Conservation (phyloP, 1,140 invertebrate genomes). For the Drosophila murphyi region DNA sequence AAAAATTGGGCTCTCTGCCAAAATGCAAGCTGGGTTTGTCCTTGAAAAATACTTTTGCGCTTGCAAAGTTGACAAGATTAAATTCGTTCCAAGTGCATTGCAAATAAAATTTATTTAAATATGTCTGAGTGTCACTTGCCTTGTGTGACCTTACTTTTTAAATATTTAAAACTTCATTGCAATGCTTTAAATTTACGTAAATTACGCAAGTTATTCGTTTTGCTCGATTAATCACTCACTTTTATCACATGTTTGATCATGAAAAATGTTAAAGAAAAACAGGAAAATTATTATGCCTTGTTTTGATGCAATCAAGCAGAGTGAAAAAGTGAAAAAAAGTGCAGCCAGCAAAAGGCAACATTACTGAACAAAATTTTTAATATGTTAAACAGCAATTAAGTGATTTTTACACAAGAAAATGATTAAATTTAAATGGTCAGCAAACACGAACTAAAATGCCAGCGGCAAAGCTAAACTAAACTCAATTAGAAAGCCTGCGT, state of each 20-base stretch:
- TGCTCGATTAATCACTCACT: conserved; percentile 26
- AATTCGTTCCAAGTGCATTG: conserved; percentile 1
- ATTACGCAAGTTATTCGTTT: conserved; percentile 16
- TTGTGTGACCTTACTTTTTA: background rate
- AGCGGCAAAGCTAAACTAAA: conserved; percentile 20
- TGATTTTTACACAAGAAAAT: conserved; percentile 70
- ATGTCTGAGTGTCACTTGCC: background rate
- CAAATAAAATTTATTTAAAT: conserved; percentile 15
- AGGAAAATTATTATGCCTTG: conserved; percentile 40
- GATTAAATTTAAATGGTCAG: conserved; percentile 62
- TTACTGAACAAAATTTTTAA: conserved; percentile 68
- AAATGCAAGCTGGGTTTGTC: conserved; percentile 3
- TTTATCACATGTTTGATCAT: conserved; percentile 32
- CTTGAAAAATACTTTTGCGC: conserved; percentile 6
- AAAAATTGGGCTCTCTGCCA: conserved; percentile 4
- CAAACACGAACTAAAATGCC: conserved; percentile 44
- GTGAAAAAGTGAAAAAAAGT: conserved; percentile 24
- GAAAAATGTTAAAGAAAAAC: conserved; percentile 10
- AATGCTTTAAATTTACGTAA: background rate
- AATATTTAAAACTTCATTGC: no score
- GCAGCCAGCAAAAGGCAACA: conserved; percentile 36
- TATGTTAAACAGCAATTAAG: conserved; percentile 70
- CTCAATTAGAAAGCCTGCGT: conserved; percentile 37
- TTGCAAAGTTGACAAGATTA: background rate
- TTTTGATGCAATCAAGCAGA: conserved; percentile 36